phyloP scores from a whole-genome alignment of 2,797 vertebrate species.

The Oceanodroma leucorhoa region DNA sequence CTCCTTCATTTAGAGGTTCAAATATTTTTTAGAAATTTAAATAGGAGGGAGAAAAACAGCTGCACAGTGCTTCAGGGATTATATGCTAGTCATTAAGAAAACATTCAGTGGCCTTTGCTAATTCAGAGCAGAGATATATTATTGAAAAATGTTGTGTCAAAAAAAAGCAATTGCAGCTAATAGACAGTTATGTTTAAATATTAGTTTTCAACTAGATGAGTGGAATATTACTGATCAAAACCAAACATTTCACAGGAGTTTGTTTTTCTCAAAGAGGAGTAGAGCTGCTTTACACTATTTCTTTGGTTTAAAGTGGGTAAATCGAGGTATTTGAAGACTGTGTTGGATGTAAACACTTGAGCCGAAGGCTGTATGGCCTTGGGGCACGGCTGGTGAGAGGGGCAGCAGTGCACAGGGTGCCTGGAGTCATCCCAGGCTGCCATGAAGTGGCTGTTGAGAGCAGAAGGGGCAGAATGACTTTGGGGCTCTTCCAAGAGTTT shows the following conservation, averaged over 20 bases:
- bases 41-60: background rate
- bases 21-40: background rate
- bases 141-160: background rate
- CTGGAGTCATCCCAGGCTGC: background rate
- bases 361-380: background rate
- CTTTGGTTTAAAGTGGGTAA: background rate
- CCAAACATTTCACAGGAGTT: background rate
- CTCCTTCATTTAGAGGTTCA: background rate
- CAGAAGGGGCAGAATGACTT: background rate
- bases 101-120: background rate
- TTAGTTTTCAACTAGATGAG: background rate
- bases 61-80: background rate
- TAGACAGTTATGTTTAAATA: background rate
- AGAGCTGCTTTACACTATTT: background rate
- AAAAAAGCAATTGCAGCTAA: background rate
- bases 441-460: background rate
- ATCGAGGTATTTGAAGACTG: background rate
- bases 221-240: background rate
- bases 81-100: background rate
- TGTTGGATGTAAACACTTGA: background rate
- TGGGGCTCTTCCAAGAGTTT: background rate
- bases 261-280: background rate
- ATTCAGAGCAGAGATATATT: background rate
- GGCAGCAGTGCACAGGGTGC: accelerated
- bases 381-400: background rate